These are phyloP conservation scores for Tipula helvola DNA, from an alignment of 2,888 invertebrate genomes.

Conservation along the genomic window DNA sequence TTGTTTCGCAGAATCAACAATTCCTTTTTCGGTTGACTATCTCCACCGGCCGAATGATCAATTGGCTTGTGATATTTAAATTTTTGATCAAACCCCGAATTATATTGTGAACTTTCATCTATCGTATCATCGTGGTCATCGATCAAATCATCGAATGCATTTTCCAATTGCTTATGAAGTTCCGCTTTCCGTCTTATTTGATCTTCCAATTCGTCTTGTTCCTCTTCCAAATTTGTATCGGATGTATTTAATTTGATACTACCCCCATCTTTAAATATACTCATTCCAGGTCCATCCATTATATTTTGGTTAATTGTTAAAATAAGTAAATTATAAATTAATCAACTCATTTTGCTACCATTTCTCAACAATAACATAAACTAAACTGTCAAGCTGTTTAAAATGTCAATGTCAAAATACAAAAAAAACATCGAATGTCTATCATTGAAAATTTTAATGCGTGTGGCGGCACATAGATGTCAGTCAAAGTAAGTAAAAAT, in stretches of 20 bases:
- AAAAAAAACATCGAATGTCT: not conserved
- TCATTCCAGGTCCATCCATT: slow-evolving; percentile 53
- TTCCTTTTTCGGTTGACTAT: not conserved
- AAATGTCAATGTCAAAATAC: not conserved
- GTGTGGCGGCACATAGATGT: not conserved
- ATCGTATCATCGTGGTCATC: slow-evolving; percentile 53
- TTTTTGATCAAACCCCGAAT: not conserved
- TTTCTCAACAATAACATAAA: not conserved
- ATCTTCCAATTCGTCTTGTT: slow-evolving; percentile 58
- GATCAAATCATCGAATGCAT: slow-evolving; percentile 55
- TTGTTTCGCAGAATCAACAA: not conserved
- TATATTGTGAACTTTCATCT: slow-evolving; percentile 39
- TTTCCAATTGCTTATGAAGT: slow-evolving; percentile 47
- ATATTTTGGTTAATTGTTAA: slow-evolving; percentile 10
- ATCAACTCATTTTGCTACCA: not conserved
- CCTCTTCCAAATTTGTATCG: slow-evolving; percentile 48
- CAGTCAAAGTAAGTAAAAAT: not conserved
- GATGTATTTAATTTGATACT: slow-evolving; percentile 52
- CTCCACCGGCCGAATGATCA: not conserved
- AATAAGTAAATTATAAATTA: not conserved
- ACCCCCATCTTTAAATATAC: slow-evolving; percentile 55
- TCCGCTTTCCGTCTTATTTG: slow-evolving; percentile 52
- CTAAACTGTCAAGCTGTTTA: not conserved
- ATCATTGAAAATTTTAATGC: not conserved
- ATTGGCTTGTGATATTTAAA: not conserved